A percentile compares a stretch with the other conserved stretches of the same genome.
These are phyloP conservation scores for Lamellibrachia columna DNA, from an alignment of 2,888 invertebrate genomes.

Conservation along the genomic window DNA sequence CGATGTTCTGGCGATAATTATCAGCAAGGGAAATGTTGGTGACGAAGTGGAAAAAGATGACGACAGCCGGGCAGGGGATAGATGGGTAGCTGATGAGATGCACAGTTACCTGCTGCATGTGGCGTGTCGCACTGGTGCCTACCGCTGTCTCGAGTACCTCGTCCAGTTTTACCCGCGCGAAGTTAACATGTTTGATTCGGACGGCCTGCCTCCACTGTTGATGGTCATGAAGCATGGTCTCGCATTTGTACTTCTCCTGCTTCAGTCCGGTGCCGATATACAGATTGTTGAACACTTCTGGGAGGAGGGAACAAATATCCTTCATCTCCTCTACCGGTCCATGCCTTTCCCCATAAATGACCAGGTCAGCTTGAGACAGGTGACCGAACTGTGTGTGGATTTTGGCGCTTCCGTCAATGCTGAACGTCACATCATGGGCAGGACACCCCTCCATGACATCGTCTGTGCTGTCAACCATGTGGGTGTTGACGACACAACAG, in stretches of 20 bases:
- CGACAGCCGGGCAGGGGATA: neutral
- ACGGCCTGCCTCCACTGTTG: constrained; percentile 35
- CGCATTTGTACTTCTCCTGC: constrained; percentile 25
- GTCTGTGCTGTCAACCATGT: constrained; percentile 27
- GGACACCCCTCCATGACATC: constrained; percentile 35
- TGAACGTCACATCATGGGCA: constrained; percentile 20
- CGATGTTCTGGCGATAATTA: constrained; percentile 26
- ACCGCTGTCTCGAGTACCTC: constrained; percentile 32
- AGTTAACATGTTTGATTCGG: constrained; percentile 31
- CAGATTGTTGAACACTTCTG: constrained; percentile 26
- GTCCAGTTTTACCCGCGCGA: constrained; percentile 30
- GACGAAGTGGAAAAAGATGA: neutral
- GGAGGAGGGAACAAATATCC: constrained; percentile 32
- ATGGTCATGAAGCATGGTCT: constrained; percentile 36
- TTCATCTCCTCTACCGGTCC: constrained; percentile 34
- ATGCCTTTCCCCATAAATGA: constrained; percentile 22
- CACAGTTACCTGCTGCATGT: constrained; percentile 32
- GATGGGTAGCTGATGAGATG: neutral
- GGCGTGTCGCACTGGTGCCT: constrained; percentile 35
- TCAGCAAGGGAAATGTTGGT: neutral
- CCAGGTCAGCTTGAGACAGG: constrained; percentile 20
- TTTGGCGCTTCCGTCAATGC: constrained; percentile 30
- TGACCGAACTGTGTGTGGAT: constrained; percentile 26
- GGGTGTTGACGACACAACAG: neutral
- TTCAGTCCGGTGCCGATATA: constrained; percentile 27